Evolutionary conservation across 2,113 vertebrate genomes (phyloP), one percentile per base, ranked within the genome.

Genomic region (Trachemys scripta): DNA sequence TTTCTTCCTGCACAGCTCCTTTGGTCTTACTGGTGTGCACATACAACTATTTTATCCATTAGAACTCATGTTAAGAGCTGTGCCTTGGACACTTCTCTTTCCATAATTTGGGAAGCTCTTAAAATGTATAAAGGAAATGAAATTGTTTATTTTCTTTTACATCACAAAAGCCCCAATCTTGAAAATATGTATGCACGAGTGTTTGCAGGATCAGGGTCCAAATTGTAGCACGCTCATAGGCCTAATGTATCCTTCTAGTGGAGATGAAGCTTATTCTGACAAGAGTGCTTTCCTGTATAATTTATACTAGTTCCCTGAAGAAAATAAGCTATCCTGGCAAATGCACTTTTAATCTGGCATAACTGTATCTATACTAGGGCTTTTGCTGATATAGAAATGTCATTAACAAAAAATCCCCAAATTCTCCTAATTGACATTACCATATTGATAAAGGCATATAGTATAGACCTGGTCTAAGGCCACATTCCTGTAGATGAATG

Each of bases 111-210:
- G 56, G 56, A 24, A 25, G 27, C 35, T 29, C 49, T 88, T 56
- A 79, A 14, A 59, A 42, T 87, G 78, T 88, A 54, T 62, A 88
- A 47, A 59, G n/a, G 29, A 87, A 83, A 88, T 45, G 17, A 92
- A 35, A 38, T 45, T 42, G 82, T 65, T 29, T 22, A 25, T 47
- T 53, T 24, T 83, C 38, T 35, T 87, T 84, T 54, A 10, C 42
- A 27, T 42, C 38, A 49, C 14, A 80, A 80, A 90, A 80, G 38
- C 49, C 10, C 5, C 47, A 16, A 47, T 10, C 19, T 79, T 83
- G 83, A 51, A 86, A 80, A 31, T 3, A 12, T 76, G 22, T 27
- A 72, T 31, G 29, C 27, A 62, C 2, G 5, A 31, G 29, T 38
- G 19, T 72, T 72, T 38, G 17, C n/a, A 72, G n/a, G 8, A 38